Evolutionary conservation across 2,888 invertebrate species (phyloP), one percentile per base, ranked within the genome.

Genomic region (Drosophila differens): DNA sequence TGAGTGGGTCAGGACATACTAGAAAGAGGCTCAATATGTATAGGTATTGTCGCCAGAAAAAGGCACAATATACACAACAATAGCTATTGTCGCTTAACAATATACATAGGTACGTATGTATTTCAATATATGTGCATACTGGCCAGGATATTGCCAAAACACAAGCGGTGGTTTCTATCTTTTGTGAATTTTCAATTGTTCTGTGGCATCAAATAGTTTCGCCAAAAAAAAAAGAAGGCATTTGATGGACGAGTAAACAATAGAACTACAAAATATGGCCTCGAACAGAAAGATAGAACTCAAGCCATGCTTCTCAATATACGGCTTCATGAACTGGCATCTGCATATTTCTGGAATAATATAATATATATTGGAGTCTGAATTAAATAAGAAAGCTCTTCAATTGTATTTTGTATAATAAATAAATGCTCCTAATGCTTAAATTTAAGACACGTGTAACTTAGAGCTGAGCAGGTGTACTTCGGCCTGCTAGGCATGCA

Each of bases 161-260:
- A 66, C 22, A 64, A 61, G 47, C 66, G 60, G 35, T 70, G 49
- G 28, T 55, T 62, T 28, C 61, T 78, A 62, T 64, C 61, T 57
- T 64, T 63, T 69, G 71, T 71, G 65, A 47, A 57, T 80, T 61
- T 60, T 75, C 71, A 66, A 79, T 75, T 71, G 80, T 74, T 68
- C 77, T 58, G 57, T 41, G 68, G 65, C 76, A 70, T 61, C 63
- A 66, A 70, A 76, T 76, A 76, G 67, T 76, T 76, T 53, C 35
- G 52, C 47, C 67, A 22, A 16, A 47, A 44, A 41, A 41, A 44
- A 60, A 74, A 51, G 4, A 62, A 64, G 49, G 63, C 67, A 62
- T 49, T 52, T 41, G 39, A 63, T 63, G 47, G 44, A 28, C 58
- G 41, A 63, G 63, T 58, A 79, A 79, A 74, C 71, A 79, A 79